These are phyloP conservation scores for Caenorhabditis parvicauda DNA, from an alignment of 2,888 invertebrate genomes.

Conservation along the genomic window DNA sequence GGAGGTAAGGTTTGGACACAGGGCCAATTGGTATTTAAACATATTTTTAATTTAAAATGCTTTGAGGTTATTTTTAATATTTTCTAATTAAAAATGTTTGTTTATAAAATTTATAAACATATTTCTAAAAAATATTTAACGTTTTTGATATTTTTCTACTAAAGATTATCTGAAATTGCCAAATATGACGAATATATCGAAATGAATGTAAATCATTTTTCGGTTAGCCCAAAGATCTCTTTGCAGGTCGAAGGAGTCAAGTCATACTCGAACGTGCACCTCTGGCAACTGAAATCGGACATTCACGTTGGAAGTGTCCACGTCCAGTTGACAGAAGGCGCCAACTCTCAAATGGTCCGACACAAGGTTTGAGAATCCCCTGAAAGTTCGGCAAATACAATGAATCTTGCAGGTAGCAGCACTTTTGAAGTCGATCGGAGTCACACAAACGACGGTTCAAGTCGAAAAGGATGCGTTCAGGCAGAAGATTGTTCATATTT, in stretches of 20 bases:
- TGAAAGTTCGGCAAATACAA: background rate
- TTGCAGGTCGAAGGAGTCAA: conserved; percentile 65
- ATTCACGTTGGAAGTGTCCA: conserved; percentile 65
- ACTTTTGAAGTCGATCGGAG: conserved; percentile 58
- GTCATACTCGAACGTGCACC: conserved; percentile 66
- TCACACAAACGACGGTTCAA: conserved; percentile 65
- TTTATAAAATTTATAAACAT: background rate
- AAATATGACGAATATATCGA: background rate
- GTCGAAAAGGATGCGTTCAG: conserved; percentile 66
- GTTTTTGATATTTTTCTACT: too few species aligned
- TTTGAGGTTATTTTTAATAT: background rate
- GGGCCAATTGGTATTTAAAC: background rate
- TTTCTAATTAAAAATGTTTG: background rate
- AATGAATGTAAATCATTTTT: conserved; percentile 5
- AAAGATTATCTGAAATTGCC: background rate
- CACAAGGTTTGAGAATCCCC: conserved; percentile 24
- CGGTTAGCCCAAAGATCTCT: conserved; percentile 29
- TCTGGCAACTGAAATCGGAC: conserved; percentile 67
- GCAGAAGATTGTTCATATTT: conserved; percentile 62
- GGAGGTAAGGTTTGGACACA: conserved; percentile 14
- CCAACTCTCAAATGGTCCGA: conserved; percentile 54
- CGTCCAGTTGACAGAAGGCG: conserved; percentile 62
- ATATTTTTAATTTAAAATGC: background rate
- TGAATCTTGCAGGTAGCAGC: conserved; percentile 25
- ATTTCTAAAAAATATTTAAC: background rate